Evolutionary conservation across 1,140 invertebrate genomes (phyloP), one percentile per base, ranked within the genome.

Genomic region (Drosophila saltans): DNA sequence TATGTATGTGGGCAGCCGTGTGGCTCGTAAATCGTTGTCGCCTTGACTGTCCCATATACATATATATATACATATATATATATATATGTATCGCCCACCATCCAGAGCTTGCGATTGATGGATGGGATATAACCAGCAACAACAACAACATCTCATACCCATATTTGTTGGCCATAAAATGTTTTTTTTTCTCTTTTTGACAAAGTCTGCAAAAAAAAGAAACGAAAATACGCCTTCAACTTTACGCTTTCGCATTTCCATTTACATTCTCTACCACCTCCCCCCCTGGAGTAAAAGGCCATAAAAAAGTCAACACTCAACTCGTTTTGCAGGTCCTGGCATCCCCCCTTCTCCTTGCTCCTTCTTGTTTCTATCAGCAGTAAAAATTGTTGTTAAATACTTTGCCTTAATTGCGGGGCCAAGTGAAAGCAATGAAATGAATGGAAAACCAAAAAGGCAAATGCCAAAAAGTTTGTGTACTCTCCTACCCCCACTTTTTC

Each of bases 81-180:
- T 16, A 16, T 16, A 16, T 16, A 0, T 16, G 16, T 43, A 66
- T 56, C 43, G 52, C 48, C 52, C 45, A 65, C 28, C 45, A 65
- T n/a, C 55, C 64, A 21, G 39, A 21, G 39, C 43, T 59, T 72
- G 77, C 28, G 66, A 83, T 84, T 83, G 84, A 84, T 83, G 81
- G 45, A 67, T 30, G 57, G 30, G 55, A 66, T 43, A 36, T 36
- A 36, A 30, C 10, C 57, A 7, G 0, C 2, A 11, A 26, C 21
- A 16, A 16, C 16, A 16, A 16, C 16, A 16, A 16, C 16, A 16
- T 16, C 16, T 56, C 57, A 28, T 52, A n/a, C 9, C 59, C 57
- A 77, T 70, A 78, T 77, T 81, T 83, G 80, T 84, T 76, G 70
- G 81, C 58, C 79, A 69, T 66, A 74, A 80, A 84, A 81, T 84